Evolutionary conservation across 1,140 invertebrate genomes (phyloP).

Genomic region (Drosophila funebris): DNA sequence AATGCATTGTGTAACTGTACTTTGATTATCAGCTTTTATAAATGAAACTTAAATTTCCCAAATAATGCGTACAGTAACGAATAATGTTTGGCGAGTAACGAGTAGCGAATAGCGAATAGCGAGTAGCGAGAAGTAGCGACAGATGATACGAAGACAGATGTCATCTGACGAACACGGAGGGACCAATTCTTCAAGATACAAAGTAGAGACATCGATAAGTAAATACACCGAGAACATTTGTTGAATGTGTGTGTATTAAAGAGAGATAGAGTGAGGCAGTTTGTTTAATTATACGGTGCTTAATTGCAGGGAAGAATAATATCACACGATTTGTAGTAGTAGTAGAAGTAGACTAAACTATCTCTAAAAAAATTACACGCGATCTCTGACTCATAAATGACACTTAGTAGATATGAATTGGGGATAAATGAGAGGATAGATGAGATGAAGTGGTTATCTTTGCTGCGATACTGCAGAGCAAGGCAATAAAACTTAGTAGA

Average conservation of each 20-base stretch:
- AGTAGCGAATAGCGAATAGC: not conserved
- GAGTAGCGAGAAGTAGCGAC: conserved; percentile 1
- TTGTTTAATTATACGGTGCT: conserved; percentile 60
- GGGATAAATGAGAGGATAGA: conserved; percentile 31
- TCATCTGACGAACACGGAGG: conserved; percentile 4
- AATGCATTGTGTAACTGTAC: conserved; percentile 23
- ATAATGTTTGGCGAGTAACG: not conserved
- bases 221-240: conserved; percentile 41
- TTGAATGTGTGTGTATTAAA: not conserved
- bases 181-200: conserved; percentile 28
- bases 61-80: conserved; percentile 1
- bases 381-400: conserved; percentile 47
- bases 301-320: conserved; percentile 4
- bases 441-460: conserved; percentile 31
- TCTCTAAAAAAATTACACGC: conserved; percentile 52
- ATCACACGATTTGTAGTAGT: conserved; percentile 37
- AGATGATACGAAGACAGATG: conserved; percentile 23
- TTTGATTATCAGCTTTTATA: not conserved
- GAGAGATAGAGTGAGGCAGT: conserved; percentile 1
- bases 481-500: conserved; percentile 46
- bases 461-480: conserved; percentile 57
- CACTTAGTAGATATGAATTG: conserved; percentile 33
- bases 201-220: conserved; percentile 21
- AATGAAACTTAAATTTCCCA: conserved; percentile 21
- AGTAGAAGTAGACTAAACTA: conserved; percentile 56